Percentiles rank a stretch among this genome's conserved stretches.
phyloP scores from a whole-genome alignment of 1,140 invertebrate genomes.

The Eumaeus atala region DNA sequence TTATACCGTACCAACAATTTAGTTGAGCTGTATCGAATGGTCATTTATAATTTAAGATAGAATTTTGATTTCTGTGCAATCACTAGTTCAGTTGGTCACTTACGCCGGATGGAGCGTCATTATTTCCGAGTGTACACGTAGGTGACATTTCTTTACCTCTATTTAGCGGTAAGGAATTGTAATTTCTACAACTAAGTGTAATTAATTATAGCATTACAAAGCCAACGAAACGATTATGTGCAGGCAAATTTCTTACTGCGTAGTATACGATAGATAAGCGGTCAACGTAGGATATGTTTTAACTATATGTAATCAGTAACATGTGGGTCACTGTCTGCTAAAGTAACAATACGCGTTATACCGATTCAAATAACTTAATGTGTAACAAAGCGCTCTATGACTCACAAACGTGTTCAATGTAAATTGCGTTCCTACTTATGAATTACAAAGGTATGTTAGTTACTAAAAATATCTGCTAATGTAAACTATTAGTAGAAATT shows the following conservation, averaged over 20 bases:
- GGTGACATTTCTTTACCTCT: no score
- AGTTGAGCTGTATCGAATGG: no score
- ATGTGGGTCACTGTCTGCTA: constrained; percentile 17
- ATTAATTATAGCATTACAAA: background rate
- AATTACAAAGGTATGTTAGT: background rate
- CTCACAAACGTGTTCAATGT: background rate
- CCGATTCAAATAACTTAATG: background rate
- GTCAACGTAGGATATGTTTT: constrained; percentile 37
- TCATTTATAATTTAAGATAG: no score
- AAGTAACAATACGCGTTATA: background rate
- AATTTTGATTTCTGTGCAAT: no score
- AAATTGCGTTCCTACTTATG: background rate
- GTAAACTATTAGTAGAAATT: background rate
- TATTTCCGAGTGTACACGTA: no score
- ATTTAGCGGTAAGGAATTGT: no score
- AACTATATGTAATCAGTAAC: constrained; percentile 12
- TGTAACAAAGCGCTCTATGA: constrained; percentile 11
- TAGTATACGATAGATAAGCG: constrained; percentile 51
- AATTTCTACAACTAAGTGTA: background rate
- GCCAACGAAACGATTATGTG: constrained; percentile 7
- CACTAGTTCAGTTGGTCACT: no score
- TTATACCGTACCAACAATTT: no score
- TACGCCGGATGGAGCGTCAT: no score
- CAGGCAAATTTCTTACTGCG: constrained; percentile 37
- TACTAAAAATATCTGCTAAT: no score